Percentiles rank a stretch among this genome's conserved stretches.
Evolutionary conservation across 2,888 invertebrate genomes (phyloP).

Genomic region (Camponotus fellah): DNA sequence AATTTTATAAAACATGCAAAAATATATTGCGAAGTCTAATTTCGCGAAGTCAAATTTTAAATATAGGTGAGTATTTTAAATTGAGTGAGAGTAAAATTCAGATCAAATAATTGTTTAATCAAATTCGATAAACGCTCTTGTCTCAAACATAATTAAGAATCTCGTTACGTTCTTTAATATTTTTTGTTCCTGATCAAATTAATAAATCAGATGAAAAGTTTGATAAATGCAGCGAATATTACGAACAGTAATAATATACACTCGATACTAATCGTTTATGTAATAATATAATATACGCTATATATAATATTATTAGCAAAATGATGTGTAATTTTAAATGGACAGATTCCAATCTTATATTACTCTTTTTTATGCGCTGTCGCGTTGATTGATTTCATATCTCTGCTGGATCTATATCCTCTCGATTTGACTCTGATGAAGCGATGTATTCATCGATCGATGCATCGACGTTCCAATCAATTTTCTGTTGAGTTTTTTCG

Average conservation of each 20-base stretch:
- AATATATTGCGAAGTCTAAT: neutral
- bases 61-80: slow-evolving; percentile 27
- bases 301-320: neutral
- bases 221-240: neutral
- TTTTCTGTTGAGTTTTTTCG: neutral
- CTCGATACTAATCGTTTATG: neutral
- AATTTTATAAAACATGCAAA: neutral
- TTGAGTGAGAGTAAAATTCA: neutral
- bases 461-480: neutral
- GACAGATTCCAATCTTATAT: neutral
- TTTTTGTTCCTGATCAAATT: slow-evolving; percentile 21
- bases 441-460: neutral
- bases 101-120: slow-evolving; percentile 18
- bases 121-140: slow-evolving; percentile 31
- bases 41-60: slow-evolving; percentile 2
- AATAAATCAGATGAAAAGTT: neutral
- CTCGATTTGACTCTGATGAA: slow-evolving; percentile 8
- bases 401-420: slow-evolving; percentile 22
- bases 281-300: slow-evolving; percentile 18
- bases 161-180: slow-evolving; percentile 13
- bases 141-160: slow-evolving; percentile 12
- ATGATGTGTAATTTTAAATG: slow-evolving; percentile 23
- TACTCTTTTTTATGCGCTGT: neutral
- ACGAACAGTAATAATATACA: slow-evolving; percentile 1
- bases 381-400: neutral